Conservation (phyloP, 2,797 vertebrate genomes). For the Enteromius anoplus region DNA sequence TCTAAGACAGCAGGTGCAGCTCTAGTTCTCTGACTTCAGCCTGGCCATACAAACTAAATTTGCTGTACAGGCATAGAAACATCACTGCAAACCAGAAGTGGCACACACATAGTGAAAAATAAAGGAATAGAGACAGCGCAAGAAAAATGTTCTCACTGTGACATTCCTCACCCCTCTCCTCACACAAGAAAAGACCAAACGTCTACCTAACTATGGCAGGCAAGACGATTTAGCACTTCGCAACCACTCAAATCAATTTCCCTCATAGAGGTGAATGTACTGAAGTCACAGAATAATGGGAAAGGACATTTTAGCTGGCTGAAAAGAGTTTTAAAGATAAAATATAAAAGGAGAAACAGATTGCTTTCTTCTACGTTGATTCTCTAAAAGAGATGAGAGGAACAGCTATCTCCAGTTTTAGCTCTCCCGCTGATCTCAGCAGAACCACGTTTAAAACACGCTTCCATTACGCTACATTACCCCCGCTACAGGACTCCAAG, state of each 20-base stretch:
- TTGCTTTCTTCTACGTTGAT: conserved; percentile 26
- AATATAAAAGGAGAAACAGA: conserved; percentile 35
- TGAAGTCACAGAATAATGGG: conserved; percentile 23
- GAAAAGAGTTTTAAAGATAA: conserved; percentile 24
- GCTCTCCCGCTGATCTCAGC: conserved; percentile 48
- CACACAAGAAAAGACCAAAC: conserved; percentile 31
- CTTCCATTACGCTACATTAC: conserved; percentile 28
- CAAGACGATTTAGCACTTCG: conserved; percentile 35
- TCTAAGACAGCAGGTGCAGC: background rate
- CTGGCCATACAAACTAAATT: conserved; percentile 20
- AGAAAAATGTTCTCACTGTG: background rate
- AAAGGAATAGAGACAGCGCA: background rate
- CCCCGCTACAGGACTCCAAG: conserved; percentile 13
- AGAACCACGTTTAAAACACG: conserved; percentile 32
- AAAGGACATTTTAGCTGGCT: conserved; percentile 21
- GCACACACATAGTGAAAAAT: background rate
- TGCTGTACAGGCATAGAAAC: background rate
- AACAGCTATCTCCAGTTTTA: conserved; percentile 37
- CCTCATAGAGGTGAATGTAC: conserved; percentile 21
- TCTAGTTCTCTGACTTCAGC: background rate
- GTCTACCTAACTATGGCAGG: conserved; percentile 25
- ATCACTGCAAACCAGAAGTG: conserved; percentile 6
- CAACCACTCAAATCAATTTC: conserved; percentile 33
- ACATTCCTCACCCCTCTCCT: background rate
- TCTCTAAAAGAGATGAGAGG: conserved; percentile 27